Evolutionary conservation across 2,888 invertebrate genomes (phyloP).

Genomic region (Cantharis rustica): DNA sequence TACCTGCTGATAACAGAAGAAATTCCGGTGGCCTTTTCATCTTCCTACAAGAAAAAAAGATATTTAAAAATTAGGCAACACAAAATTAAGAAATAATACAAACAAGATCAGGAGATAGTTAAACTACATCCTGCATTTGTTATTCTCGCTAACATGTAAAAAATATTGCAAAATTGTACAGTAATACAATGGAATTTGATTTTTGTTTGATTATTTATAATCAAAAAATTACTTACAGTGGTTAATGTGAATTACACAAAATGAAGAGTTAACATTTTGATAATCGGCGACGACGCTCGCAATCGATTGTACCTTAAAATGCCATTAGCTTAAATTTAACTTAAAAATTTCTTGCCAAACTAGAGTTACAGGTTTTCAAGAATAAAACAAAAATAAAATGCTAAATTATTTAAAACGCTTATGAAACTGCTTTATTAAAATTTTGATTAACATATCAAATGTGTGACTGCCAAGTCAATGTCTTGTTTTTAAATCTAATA

Average conservation of each 20-base stretch:
- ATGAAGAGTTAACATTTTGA: not conserved
- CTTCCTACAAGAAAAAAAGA: conserved; percentile 34
- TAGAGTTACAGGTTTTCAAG: conserved; percentile 16
- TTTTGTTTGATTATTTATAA: not conserved
- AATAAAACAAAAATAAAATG: not conserved
- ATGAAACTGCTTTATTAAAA: not conserved
- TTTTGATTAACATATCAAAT: not conserved
- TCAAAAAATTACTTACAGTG: not conserved
- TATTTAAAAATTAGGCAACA: conserved; percentile 12
- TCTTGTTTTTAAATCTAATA: not conserved
- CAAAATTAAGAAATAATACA: not conserved
- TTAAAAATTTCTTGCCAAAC: conserved; percentile 8
- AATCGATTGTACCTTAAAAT: not conserved
- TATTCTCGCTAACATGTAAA: not conserved
- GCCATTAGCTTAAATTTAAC: not conserved
- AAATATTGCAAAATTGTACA: not conserved
- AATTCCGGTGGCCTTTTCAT: conserved; percentile 61
- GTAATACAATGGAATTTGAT: not conserved
- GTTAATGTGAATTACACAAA: not conserved
- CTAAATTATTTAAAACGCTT: not conserved
- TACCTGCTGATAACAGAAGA: conserved; percentile 61
- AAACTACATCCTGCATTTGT: not conserved
- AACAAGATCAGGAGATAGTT: not conserved
- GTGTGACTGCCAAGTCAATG: not conserved
- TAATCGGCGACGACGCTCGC: not conserved